phyloP scores from a whole-genome alignment of 2,888 invertebrate species.

The Myopa testacea region DNA sequence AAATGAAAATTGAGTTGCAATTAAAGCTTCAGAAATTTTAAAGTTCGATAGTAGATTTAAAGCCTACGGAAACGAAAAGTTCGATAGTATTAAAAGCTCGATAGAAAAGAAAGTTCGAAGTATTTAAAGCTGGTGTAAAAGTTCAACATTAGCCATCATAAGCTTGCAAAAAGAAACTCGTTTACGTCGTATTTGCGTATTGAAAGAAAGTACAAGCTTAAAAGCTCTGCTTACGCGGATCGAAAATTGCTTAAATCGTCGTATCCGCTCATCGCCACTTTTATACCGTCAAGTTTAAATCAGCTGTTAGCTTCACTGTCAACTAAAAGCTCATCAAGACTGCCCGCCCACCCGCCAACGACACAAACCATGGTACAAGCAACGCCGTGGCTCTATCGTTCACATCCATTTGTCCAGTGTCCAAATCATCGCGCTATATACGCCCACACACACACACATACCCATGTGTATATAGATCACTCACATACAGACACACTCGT shows the following conservation, averaged over 20 bases:
- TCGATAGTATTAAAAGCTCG: no score
- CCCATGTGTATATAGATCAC: background rate
- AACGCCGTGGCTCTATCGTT: background rate
- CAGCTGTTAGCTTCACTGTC: background rate
- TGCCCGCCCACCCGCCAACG: background rate
- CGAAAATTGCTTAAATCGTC: no score
- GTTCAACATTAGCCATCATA: no score
- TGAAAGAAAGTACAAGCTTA: background rate
- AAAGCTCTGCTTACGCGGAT: background rate
- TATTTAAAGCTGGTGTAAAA: no score
- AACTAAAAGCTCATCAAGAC: background rate
- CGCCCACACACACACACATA: background rate
- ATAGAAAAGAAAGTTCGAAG: no score
- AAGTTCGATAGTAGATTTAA: no score
- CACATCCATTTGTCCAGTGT: constrained; percentile 32
- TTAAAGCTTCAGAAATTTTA: no score
- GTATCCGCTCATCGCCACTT: no score
- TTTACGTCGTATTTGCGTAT: no score
- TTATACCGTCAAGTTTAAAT: background rate
- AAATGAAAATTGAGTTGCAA: no score
- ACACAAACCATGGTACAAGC: background rate
- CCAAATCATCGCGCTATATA: background rate
- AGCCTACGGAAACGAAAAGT: no score
- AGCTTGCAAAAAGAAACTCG: no score
- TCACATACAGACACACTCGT: background rate